phyloP scores from a whole-genome alignment of 2,888 invertebrate genomes.

The Dusona sp. region DNA sequence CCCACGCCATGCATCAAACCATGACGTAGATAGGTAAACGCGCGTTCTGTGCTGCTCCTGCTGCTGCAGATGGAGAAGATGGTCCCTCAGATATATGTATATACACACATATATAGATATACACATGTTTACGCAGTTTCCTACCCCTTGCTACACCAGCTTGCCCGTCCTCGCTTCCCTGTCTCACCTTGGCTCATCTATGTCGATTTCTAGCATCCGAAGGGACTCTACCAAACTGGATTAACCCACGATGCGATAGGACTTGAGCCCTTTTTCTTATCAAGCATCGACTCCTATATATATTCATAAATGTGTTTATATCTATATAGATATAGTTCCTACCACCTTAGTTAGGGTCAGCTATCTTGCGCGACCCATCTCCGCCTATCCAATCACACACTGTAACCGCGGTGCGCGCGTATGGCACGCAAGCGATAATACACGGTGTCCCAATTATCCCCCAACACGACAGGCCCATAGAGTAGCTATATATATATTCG shows the following conservation, averaged over 20 bases:
- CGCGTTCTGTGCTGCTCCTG: slow-evolving; percentile 65
- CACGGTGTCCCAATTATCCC: slow-evolving; percentile 84
- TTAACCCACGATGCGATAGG: background rate
- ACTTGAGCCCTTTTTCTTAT: background rate
- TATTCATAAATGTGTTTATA: background rate
- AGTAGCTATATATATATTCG: slow-evolving; percentile 14
- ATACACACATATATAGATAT: slow-evolving; percentile 59
- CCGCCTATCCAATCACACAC: slow-evolving; percentile 85
- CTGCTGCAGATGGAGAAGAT: slow-evolving; percentile 83
- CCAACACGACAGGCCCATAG: slow-evolving; percentile 80
- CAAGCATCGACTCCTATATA: background rate
- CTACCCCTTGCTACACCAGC: slow-evolving; percentile 17
- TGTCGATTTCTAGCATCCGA: background rate
- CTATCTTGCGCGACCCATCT: slow-evolving; percentile 85
- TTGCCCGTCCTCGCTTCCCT: slow-evolving; percentile 35
- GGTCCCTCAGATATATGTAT: slow-evolving; percentile 83
- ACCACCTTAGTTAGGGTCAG: slow-evolving; percentile 83
- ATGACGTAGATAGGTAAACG: slow-evolving; percentile 82
- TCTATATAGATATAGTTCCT: slow-evolving; percentile 51
- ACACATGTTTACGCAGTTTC: background rate
- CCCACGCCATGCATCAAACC: slow-evolving; percentile 84
- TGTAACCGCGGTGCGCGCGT: slow-evolving; percentile 77
- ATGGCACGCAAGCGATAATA: slow-evolving; percentile 84
- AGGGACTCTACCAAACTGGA: background rate
- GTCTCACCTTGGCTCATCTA: slow-evolving; percentile 34